These are phyloP conservation scores for Drosophila paulistorum DNA, from an alignment of 1,140 invertebrate species.

Conservation along the genomic window DNA sequence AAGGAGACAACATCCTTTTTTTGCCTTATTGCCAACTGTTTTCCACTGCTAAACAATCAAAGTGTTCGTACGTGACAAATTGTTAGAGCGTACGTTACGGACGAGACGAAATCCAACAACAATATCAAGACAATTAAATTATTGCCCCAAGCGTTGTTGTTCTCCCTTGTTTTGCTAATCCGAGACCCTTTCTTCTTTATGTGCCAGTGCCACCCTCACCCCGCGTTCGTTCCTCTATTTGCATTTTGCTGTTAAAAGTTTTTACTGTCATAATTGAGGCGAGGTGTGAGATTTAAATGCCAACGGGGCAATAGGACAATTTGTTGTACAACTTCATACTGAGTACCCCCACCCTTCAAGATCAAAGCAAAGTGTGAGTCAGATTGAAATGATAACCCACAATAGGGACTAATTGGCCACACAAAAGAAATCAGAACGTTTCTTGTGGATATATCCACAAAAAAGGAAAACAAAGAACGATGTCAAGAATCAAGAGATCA, in stretches of 20 bases:
- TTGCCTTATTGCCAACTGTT: slow-evolving; percentile 3
- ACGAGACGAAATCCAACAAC: slow-evolving; percentile 32
- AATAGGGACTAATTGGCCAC: slow-evolving; percentile 39
- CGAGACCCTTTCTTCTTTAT: neutral
- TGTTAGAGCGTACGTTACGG: slow-evolving; percentile 75
- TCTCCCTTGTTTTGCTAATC: slow-evolving; percentile 23
- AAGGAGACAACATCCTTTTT: neutral
- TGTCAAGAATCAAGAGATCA: too few species aligned
- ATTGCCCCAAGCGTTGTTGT: slow-evolving; percentile 58
- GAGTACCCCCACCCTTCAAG: neutral
- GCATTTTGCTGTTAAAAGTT: slow-evolving; percentile 52
- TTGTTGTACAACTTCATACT: slow-evolving; percentile 46
- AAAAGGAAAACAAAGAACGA: too few species aligned
- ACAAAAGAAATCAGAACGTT: slow-evolving; percentile 13
- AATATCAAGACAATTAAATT: slow-evolving; percentile 62
- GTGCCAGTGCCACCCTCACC: neutral
- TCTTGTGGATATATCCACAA: neutral
- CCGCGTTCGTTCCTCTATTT: neutral
- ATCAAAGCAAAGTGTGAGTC: slow-evolving; percentile 14
- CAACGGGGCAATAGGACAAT: slow-evolving; percentile 48
- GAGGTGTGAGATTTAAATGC: slow-evolving; percentile 78
- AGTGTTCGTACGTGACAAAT: slow-evolving; percentile 82
- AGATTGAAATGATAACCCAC: neutral
- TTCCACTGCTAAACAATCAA: slow-evolving; percentile 63
- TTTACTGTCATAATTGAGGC: slow-evolving; percentile 65